Conservation (phyloP, 2,797 vertebrate species). For the Chelon auratus region DNA sequence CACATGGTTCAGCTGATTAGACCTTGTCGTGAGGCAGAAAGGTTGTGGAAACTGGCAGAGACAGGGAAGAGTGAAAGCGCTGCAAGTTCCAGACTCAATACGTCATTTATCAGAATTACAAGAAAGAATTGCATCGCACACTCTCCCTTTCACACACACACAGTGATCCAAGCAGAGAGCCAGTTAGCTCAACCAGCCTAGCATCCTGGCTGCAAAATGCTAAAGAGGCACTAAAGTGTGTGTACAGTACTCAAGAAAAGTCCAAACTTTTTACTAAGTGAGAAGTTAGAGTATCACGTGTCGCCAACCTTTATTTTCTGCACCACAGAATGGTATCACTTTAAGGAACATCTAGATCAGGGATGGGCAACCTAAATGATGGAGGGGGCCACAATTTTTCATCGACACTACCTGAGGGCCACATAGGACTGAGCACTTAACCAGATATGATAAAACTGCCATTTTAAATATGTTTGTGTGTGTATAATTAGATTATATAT, state of each 20-base stretch:
- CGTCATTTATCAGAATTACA: constrained; percentile 57
- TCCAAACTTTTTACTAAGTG: not conserved
- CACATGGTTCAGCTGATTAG: constrained; percentile 26
- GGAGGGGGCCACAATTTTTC: no score
- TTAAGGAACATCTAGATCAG: no score
- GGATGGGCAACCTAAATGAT: no score
- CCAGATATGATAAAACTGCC: no score
- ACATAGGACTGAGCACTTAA: no score
- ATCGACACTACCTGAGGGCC: no score
- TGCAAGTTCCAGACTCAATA: constrained; percentile 26
- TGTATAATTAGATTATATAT: no score
- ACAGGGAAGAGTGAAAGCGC: not conserved
- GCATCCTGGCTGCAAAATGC: constrained; percentile 10
- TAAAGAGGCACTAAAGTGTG: constrained; percentile 20
- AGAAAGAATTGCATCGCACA: constrained; percentile 20
- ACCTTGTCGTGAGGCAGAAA: not conserved
- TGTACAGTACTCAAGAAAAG: not conserved
- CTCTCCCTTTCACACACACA: not conserved
- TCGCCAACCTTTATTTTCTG: no score
- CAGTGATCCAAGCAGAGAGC: not conserved
- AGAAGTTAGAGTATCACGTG: not conserved
- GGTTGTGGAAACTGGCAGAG: constrained; percentile 5
- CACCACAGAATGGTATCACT: no score
- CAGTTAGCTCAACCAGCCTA: not conserved
- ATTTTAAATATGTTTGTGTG: no score